Evolutionary conservation across 2,797 vertebrate species (phyloP), one percentile per base, ranked within the genome.

Genomic region (Leucoraja ocellata): DNA sequence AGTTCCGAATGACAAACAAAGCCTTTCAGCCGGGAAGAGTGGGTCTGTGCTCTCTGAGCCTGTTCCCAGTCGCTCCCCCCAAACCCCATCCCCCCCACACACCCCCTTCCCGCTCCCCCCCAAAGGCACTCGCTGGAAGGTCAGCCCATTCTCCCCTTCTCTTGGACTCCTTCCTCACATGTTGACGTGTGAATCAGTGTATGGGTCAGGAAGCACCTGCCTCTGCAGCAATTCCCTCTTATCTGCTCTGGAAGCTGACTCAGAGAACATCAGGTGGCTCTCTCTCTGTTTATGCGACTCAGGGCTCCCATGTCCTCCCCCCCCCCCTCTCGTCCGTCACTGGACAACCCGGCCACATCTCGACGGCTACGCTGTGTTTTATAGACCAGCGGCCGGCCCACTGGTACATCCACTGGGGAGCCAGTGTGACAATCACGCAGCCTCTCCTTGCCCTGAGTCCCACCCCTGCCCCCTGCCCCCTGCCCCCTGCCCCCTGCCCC

Each of bases 241-340:
- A 88, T 88, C 84, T 65, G 84, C 18, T 36, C 84, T 68, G 84
- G 84, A 88, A 88, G 61, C 97, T 97, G 97, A 95, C 96, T 97
- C 96, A 84, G 95, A 96, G 97, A 97, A 97, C 98, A 97, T 98
- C 98, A 98, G 98, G 98, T 99, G 96, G 97, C 97, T 98, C 98
- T 73, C 98, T 73, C 98, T 98, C 98, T 99, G 97, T 98, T 98
- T 98, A 98, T 96, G 96, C 96, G 97, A 96, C 95, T 96, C 93
- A 95, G 94, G 58, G 94, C 95, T 46, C 46, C 46, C 46, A 46
- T 46, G 46, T 2, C 46, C 46, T 3, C 46, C 46, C 97, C 96
- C 95, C 96, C 61, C 81, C 28, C 94, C n/a, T 96, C 96, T 97
- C 16, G 0, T 95, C 96, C 96, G 94, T 95, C 95, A 95, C 96